Evolutionary conservation across 2,888 invertebrate genomes (phyloP).

Genomic region (Apantesis nais): DNA sequence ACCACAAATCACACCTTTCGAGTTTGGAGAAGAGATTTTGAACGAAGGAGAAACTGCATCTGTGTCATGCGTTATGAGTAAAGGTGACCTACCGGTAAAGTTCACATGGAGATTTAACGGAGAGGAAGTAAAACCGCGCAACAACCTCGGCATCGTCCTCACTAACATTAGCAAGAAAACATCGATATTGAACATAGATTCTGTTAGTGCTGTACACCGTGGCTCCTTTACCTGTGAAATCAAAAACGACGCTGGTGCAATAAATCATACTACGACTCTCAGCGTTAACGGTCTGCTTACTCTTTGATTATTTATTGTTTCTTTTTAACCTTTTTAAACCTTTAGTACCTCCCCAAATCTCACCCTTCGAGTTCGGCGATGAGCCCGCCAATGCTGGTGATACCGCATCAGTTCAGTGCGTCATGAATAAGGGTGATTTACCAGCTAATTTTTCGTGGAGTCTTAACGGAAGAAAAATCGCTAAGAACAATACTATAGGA

Average conservation of each 20-base stretch:
- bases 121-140: conserved; percentile 78
- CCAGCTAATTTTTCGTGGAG: conserved; percentile 92
- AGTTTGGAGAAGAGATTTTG: conserved; percentile 90
- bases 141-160: conserved; percentile 85
- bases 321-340: conserved; percentile 57
- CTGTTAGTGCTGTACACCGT: conserved; percentile 86
- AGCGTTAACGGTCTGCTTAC: conserved; percentile 86
- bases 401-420: conserved; percentile 90
- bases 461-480: conserved; percentile 82
- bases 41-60: conserved; percentile 91
- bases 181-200: conserved; percentile 88
- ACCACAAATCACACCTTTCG: conserved; percentile 91
- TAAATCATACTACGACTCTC: conserved; percentile 85
- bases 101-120: conserved; percentile 90
- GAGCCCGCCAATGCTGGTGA: conserved; percentile 91
- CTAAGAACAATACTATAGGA: conserved; percentile 83
- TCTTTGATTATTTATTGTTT: conserved; percentile 50
- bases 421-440: conserved; percentile 91
- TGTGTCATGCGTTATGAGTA: conserved; percentile 90
- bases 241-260: conserved; percentile 86
- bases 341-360: conserved; percentile 89
- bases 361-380: conserved; percentile 88
- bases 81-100: conserved; percentile 92
- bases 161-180: conserved; percentile 87
- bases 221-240: conserved; percentile 89